phyloP scores from a whole-genome alignment of 2,797 vertebrate species.

The Thunnus albacares region DNA sequence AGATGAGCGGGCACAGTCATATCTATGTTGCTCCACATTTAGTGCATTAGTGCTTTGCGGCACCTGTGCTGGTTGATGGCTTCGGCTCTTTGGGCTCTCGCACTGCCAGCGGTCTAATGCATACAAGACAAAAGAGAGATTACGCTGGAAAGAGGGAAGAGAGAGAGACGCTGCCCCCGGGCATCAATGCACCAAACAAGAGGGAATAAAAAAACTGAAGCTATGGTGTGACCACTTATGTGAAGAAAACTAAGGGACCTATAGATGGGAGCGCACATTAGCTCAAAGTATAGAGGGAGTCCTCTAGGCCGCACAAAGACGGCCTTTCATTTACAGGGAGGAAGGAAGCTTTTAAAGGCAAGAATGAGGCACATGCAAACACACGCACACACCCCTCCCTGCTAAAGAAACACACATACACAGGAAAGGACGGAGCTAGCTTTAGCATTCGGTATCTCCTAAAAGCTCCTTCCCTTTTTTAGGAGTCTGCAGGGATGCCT shows the following conservation, averaged over 20 bases:
- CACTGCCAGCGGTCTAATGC: constrained; percentile 53
- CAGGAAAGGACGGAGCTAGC: constrained; percentile 40
- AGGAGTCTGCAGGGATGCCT: constrained; percentile 49
- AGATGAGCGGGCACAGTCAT: constrained; percentile 33
- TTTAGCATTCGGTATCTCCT: constrained; percentile 47
- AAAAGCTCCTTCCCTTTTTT: constrained; percentile 51
- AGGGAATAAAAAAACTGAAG: constrained; percentile 34
- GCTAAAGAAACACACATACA: constrained; percentile 25
- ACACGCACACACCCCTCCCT: constrained; percentile 28
- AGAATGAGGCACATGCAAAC: constrained; percentile 52
- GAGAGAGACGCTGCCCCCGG: constrained; percentile 43
- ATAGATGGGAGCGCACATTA: constrained; percentile 47
- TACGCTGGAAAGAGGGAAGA: constrained; percentile 30
- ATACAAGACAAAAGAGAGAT: constrained; percentile 68
- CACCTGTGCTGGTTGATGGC: constrained; percentile 46
- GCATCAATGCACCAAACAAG: constrained; percentile 38
- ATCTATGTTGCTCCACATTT: constrained; percentile 28
- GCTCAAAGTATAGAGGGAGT: constrained; percentile 43
- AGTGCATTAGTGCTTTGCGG: constrained; percentile 58
- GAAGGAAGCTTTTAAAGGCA: constrained; percentile 66
- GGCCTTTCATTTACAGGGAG: constrained; percentile 65
- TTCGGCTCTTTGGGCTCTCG: constrained; percentile 37
- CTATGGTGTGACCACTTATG: constrained; percentile 52
- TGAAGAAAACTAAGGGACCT: constrained; percentile 49
- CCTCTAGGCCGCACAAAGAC: constrained; percentile 52